These are phyloP conservation scores for Podilymbus podiceps DNA, from an alignment of 2,113 vertebrate species.

Conservation along the genomic window DNA sequence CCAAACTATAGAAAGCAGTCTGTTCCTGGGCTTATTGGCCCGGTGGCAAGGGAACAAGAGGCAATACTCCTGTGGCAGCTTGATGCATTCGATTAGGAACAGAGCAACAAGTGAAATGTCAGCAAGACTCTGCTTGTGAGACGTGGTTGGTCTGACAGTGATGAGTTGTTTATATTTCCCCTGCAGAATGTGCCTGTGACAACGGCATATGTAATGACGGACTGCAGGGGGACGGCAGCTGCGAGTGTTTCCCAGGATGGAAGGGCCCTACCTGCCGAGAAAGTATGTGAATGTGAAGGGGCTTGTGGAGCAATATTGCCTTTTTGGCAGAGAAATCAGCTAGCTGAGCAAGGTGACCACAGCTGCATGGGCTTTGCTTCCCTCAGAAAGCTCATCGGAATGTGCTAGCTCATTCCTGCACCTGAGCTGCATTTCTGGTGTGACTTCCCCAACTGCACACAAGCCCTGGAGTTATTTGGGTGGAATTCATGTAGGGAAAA, in stretches of 20 bases:
- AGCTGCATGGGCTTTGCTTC: neutral
- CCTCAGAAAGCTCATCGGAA: neutral
- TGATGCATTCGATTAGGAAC: neutral
- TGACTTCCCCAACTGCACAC: neutral
- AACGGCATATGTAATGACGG: constrained; percentile 90
- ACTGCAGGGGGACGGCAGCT: constrained; percentile 83
- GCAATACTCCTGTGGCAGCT: neutral
- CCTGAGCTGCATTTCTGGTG: neutral
- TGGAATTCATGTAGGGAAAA: neutral
- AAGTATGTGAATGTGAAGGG: constrained; percentile 70
- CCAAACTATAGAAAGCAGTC: neutral
- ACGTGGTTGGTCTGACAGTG: neutral
- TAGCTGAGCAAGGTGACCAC: neutral
- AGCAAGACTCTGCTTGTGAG: neutral
- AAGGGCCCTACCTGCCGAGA: constrained; percentile 81
- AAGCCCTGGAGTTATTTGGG: neutral
- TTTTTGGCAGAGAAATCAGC: neutral
- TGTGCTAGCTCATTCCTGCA: neutral
- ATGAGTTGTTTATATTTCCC: neutral
- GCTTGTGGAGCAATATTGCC: neutral
- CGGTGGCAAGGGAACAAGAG: neutral
- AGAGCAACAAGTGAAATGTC: neutral
- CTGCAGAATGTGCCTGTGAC: constrained; percentile 83
- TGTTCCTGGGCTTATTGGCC: neutral
- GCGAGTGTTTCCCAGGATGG: constrained; percentile 89